A percentile compares a stretch with the other conserved stretches of the same genome.
phyloP scores from a whole-genome alignment of 2,113 vertebrate genomes.

The Ciconia boyciana region DNA sequence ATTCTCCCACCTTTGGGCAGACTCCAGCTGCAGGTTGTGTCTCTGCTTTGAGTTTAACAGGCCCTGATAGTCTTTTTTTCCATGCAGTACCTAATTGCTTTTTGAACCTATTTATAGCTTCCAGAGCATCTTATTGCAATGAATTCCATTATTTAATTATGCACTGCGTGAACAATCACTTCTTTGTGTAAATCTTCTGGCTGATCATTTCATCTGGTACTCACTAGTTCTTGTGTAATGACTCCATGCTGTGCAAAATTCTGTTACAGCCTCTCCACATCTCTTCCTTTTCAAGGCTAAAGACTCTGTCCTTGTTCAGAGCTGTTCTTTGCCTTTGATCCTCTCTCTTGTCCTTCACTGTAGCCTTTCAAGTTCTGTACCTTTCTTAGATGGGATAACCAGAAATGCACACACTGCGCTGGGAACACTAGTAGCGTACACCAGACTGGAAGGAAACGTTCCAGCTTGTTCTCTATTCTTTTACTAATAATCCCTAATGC shows the following conservation, averaged over 20 bases:
- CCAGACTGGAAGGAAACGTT: not conserved
- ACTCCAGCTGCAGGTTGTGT: not conserved
- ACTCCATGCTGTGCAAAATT: not conserved
- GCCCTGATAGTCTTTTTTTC: not conserved
- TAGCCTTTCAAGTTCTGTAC: not conserved
- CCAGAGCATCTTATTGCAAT: constrained; percentile 1
- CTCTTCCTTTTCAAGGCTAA: not conserved
- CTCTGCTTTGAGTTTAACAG: constrained; percentile 16
- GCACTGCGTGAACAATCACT: not conserved
- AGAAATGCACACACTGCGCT: not conserved
- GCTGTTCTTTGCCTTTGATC: not conserved
- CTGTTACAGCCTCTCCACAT: not conserved
- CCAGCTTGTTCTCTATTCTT: not conserved
- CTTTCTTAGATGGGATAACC: not conserved
- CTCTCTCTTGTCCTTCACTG: not conserved
- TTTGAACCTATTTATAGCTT: constrained; percentile 28
- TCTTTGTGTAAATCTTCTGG: constrained; percentile 21
- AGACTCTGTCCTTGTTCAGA: not conserved
- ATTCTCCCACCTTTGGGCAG: not conserved
- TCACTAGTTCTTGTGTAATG: not conserved
- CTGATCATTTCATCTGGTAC: not conserved
- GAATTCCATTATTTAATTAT: constrained; percentile 33
- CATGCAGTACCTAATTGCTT: not conserved
- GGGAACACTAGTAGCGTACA: not conserved
- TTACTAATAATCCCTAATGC: not conserved